A percentile compares a stretch with the other conserved stretches of the same genome.
Evolutionary conservation across 2,797 vertebrate genomes (phyloP).

Genomic region (Sebastes ruberrimus): DNA sequence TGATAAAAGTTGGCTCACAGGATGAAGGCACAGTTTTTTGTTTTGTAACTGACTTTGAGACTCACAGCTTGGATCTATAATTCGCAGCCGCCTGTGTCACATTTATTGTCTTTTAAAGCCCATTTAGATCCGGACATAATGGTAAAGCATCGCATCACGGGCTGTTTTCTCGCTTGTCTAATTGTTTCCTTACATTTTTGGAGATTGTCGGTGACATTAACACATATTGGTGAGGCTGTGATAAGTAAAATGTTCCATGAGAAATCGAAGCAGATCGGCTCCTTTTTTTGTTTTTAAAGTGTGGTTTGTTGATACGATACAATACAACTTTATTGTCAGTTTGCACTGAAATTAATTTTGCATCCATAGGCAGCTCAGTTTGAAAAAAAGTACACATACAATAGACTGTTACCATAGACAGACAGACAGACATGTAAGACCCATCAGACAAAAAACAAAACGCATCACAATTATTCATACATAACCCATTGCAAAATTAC

Average conservation of each 20-base stretch:
- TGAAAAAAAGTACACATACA: too few species aligned
- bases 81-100: not conserved
- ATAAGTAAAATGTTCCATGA: not conserved
- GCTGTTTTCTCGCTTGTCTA: not conserved
- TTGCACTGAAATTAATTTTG: too few species aligned
- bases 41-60: conserved; percentile 16
- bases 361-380: too few species aligned
- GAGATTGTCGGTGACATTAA: not conserved
- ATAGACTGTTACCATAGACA: too few species aligned
- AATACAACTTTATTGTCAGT: too few species aligned
- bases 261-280: not conserved
- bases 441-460: too few species aligned
- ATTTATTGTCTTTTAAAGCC: not conserved
- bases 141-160: not conserved
- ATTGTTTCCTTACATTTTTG: not conserved
- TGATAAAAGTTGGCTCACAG: not conserved
- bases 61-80: not conserved
- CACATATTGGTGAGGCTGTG: not conserved
- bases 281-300: not conserved
- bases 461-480: too few species aligned
- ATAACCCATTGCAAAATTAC: too few species aligned
- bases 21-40: conserved; percentile 5
- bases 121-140: not conserved
- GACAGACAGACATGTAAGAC: too few species aligned
- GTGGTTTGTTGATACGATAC: too few species aligned